phyloP scores from a whole-genome alignment of 2,888 invertebrate genomes.

The Scaptomyza reducta region DNA sequence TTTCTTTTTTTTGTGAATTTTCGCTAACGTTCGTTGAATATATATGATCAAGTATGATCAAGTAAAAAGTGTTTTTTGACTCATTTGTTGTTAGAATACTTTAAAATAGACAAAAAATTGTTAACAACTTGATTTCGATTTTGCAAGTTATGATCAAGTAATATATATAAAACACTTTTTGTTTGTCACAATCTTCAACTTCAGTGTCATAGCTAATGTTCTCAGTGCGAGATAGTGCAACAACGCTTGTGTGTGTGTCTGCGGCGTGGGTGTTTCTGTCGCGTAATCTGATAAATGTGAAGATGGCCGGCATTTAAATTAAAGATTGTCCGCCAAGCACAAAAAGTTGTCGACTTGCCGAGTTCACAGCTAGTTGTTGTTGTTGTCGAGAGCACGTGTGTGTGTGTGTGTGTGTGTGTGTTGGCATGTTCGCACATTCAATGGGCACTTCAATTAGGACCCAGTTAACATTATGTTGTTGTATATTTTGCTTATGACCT shows the following conservation, averaged over 20 bases:
- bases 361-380: conserved; percentile 16
- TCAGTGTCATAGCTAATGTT: not conserved
- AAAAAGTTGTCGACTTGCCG: conserved; percentile 65
- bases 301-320: conserved; percentile 78
- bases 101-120: no score
- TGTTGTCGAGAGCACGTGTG: conserved; percentile 1
- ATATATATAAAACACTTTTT: no score
- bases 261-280: conserved; percentile 47
- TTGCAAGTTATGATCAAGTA: no score
- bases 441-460: conserved; percentile 74
- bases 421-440: conserved; percentile 43
- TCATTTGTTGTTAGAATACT: no score
- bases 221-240: not conserved
- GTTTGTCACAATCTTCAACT: no score
- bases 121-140: no score
- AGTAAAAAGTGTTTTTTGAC: no score
- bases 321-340: conserved; percentile 72
- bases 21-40: not conserved
- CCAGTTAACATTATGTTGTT: conserved; percentile 44
- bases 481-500: conserved; percentile 58
- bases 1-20: not conserved
- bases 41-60: no score
- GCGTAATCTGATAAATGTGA: conserved; percentile 74
- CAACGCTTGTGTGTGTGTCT: conserved; percentile 9
- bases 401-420: conserved; percentile 45